Conservation (phyloP, 2,888 invertebrate genomes). For the Atherix ibis region DNA sequence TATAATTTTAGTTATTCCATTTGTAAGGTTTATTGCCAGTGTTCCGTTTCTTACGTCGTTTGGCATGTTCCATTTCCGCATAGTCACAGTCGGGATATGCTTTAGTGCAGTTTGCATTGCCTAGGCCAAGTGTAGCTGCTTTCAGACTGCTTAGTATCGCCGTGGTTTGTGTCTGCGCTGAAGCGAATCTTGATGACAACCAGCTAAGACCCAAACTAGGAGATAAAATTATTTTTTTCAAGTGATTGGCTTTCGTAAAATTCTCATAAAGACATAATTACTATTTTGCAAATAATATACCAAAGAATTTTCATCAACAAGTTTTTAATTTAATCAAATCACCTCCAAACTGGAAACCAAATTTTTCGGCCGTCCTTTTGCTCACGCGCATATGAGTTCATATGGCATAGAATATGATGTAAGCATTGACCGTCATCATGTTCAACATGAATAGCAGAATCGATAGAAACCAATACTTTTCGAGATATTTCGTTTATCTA, state of each 20-base stretch:
- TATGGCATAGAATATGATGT: slow-evolving; percentile 46
- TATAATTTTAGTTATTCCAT: too few relatives aligned
- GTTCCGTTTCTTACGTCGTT: not conserved
- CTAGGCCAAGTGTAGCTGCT: slow-evolving; percentile 51
- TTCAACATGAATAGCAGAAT: slow-evolving; percentile 37
- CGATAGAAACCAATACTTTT: slow-evolving; percentile 39
- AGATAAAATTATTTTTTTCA: too few relatives aligned
- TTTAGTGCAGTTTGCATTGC: slow-evolving; percentile 45
- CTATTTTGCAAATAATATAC: not conserved
- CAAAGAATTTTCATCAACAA: not conserved
- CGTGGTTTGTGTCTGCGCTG: slow-evolving; percentile 28
- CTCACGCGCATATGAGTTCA: slow-evolving; percentile 44
- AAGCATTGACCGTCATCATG: slow-evolving; percentile 42
- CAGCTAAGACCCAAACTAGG: slow-evolving; percentile 63
- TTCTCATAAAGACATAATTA: slow-evolving; percentile 3
- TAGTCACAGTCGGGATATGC: slow-evolving; percentile 34
- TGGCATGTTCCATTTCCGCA: not conserved
- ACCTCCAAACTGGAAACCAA: slow-evolving; percentile 67
- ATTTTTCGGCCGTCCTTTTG: slow-evolving; percentile 41
- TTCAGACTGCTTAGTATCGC: slow-evolving; percentile 43
- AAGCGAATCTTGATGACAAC: slow-evolving; percentile 41
- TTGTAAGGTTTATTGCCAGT: too few relatives aligned
- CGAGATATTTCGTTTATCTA: slow-evolving; percentile 37
- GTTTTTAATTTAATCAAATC: slow-evolving; percentile 11
- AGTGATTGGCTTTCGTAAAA: too few relatives aligned